A percentile compares a stretch with the other conserved stretches of the same genome.
Conservation (phyloP, 2,888 invertebrate genomes). For the Heliconius cydno region DNA sequence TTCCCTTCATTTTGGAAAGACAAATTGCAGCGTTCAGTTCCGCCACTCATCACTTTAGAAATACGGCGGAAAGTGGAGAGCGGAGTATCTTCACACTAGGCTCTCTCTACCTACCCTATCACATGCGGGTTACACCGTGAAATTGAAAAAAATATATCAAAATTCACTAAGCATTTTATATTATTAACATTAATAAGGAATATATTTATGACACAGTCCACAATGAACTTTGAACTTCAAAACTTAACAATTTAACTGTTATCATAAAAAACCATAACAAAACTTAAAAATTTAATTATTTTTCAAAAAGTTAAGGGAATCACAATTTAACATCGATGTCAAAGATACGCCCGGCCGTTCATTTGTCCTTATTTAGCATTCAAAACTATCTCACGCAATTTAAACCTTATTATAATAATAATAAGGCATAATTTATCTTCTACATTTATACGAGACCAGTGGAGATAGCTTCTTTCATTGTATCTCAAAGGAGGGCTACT, state of each 20-base stretch:
- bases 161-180: background rate
- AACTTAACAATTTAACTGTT: background rate
- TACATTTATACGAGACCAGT: constrained; percentile 55
- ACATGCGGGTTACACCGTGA: no score
- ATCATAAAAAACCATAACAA: constrained; percentile 7
- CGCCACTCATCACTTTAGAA: background rate
- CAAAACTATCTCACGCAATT: constrained; percentile 29
- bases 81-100: no score
- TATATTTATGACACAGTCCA: background rate
- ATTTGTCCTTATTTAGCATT: constrained; percentile 42
- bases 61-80: no score
- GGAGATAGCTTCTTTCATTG: constrained; percentile 58
- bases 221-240: constrained; percentile 8
- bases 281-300: constrained; percentile 34
- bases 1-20: no score
- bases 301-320: constrained; percentile 38
- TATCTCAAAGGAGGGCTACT: constrained; percentile 52
- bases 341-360: constrained; percentile 43
- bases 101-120: no score
- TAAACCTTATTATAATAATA: constrained; percentile 36
- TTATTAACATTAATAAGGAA: background rate
- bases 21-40: no score
- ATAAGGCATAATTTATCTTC: constrained; percentile 52
- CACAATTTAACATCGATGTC: constrained; percentile 43
- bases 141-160: background rate